phyloP scores from a whole-genome alignment of 2,888 invertebrate genomes.

The Pollenia labialis region DNA sequence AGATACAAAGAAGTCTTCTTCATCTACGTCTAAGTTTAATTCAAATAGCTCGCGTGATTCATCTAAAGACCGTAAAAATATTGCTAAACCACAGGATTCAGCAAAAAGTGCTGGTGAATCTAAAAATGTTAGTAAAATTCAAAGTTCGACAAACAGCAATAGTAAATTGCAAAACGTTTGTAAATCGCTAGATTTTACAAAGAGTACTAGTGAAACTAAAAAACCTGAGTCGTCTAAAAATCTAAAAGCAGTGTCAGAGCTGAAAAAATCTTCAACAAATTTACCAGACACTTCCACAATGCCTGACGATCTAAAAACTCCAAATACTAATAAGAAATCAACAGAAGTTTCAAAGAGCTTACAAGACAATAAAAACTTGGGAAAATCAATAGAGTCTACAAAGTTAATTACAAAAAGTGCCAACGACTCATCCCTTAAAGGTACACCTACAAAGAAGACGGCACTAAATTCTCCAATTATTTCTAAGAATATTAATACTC shows the following conservation, averaged over 20 bases:
- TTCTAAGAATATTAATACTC: not conserved
- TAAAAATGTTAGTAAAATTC: not conserved
- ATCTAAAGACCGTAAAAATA: conserved; percentile 45
- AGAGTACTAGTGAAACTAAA: conserved; percentile 9
- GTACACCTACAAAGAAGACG: conserved; percentile 1
- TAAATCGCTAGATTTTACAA: conserved; percentile 10
- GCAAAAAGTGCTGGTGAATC: not conserved
- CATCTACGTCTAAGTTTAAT: conserved; percentile 2
- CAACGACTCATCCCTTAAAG: not conserved
- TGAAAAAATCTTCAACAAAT: conserved; percentile 22
- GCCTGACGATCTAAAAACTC: not conserved
- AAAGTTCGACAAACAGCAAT: not conserved
- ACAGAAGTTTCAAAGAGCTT: conserved; percentile 1
- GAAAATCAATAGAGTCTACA: not conserved
- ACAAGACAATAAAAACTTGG: conserved; percentile 9
- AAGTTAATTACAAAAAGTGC: not conserved
- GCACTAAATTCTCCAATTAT: not conserved
- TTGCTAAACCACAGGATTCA: conserved; percentile 4
- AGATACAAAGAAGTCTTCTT: not conserved
- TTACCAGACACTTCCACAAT: not conserved
- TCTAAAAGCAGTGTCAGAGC: not conserved
- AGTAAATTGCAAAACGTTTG: conserved; percentile 2
- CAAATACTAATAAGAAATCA: conserved; percentile 5
- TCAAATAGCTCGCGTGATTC: conserved; percentile 18
- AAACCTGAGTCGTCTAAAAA: conserved; percentile 27